Base-by-base conservation (phyloP, 2,888 invertebrate genomes). In the Stratiomys singularior region DNA sequence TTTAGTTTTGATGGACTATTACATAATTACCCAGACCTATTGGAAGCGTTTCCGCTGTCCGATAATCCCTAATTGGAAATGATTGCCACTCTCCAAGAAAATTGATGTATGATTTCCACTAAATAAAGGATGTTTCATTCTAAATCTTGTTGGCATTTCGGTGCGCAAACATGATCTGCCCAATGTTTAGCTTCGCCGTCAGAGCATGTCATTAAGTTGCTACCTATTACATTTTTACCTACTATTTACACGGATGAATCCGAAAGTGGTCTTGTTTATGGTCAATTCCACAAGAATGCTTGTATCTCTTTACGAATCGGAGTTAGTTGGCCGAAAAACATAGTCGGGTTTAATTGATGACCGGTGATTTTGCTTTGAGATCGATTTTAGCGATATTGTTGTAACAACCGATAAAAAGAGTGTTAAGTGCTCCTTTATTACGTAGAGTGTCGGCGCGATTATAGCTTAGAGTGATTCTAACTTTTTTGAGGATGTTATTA, bases 331-430 rank as follows among this genome's bases (percentile, higher is more conserved):
- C 5, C 25, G 25, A 5, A 47, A 27, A 27, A 47, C 23, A 47
- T 15, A 37, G 18, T 69, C 46, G 7, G 47, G 3, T 69, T 69
- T 47, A 69, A 69, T 69, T 69, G 47, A 30, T 69, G 69, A 69
- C 27, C 69, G 69, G 69, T 47, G 30, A 47, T 30, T 69, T 69
- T 47, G 47, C 69, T 69, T 69, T 69, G 69, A 69, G 69, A 69
- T 69, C 47, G 69, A 69, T 69, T 69, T 69, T 69, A 69, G 69
- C 69, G 69, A 69, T 69, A 69, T 5, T 9, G 44, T 47, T 69
- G 23, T 46, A 18, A 25, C 2, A 47, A 13, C 46, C 11, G 18
- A 60, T 11, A n/a, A 69, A 69, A 69, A 47, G 15, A 9, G 47
- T 25, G 25, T 15, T 69, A 69, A 69, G 69, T 69, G 69, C 25